Conservation (phyloP, 2,888 invertebrate species). For the Andrena bicolor region DNA sequence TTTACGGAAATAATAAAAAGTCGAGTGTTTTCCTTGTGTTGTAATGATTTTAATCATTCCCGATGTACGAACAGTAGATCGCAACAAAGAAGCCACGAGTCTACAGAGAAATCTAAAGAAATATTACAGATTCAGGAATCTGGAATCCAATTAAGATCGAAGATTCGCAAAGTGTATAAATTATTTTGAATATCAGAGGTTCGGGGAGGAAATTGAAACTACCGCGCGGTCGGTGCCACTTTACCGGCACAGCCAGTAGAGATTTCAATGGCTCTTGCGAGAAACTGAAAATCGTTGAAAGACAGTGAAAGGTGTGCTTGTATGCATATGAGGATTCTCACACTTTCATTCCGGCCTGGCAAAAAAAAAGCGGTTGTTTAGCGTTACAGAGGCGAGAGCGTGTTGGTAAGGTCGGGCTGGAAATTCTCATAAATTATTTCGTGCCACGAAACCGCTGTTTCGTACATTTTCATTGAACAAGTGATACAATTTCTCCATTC, state of each 20-base stretch:
- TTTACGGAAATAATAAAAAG: neutral
- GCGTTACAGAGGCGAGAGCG: constrained; percentile 47
- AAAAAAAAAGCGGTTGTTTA: constrained; percentile 68
- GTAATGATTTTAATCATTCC: neutral
- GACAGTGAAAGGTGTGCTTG: constrained; percentile 62
- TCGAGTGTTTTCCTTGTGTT: neutral
- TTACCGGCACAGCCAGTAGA: constrained; percentile 12
- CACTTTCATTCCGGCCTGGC: constrained; percentile 76
- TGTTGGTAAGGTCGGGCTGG: constrained; percentile 65
- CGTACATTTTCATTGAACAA: constrained; percentile 55
- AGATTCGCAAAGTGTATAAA: neutral
- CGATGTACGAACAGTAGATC: neutral
- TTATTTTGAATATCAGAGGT: neutral
- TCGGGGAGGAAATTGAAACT: neutral
- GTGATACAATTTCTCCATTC: constrained; percentile 69
- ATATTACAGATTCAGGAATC: neutral
- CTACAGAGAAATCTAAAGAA: neutral
- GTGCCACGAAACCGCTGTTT: constrained; percentile 63
- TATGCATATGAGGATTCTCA: constrained; percentile 76
- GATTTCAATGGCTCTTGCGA: constrained; percentile 28
- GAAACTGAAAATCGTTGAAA: constrained; percentile 52
- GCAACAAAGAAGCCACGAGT: neutral
- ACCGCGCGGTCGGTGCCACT: neutral
- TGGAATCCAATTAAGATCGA: neutral
- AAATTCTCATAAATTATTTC: constrained; percentile 75